Evolutionary conservation across 1,140 invertebrate genomes (phyloP).

Genomic region (Drosophila tropicalis): DNA sequence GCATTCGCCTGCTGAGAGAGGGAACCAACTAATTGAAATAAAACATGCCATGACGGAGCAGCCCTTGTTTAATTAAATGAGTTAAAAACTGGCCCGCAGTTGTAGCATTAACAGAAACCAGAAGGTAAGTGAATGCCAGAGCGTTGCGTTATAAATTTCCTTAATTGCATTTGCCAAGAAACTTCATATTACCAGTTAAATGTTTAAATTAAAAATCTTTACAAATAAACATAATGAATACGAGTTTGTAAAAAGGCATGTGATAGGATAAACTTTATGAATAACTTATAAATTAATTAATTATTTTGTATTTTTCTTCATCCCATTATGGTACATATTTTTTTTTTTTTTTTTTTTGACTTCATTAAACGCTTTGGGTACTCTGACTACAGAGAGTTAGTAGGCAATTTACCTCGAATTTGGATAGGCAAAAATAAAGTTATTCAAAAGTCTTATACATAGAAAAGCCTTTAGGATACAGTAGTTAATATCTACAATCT

Average conservation of each 20-base stretch:
- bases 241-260: not conserved
- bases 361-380: too few species aligned
- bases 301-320: too few species aligned
- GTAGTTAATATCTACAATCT: too few species aligned
- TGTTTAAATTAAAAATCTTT: not conserved
- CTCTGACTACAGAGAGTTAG: too few species aligned
- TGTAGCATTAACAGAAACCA: conserved; percentile 13
- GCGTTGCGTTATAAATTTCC: conserved; percentile 4
- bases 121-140: not conserved
- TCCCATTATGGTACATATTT: too few species aligned
- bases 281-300: too few species aligned
- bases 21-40: conserved; percentile 72
- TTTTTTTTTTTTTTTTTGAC: too few species aligned
- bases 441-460: too few species aligned
- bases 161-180: conserved; percentile 2
- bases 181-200: not conserved
- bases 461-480: too few species aligned
- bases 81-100: conserved; percentile 48
- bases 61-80: conserved; percentile 66
- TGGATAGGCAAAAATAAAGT: too few species aligned
- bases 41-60: conserved; percentile 45
- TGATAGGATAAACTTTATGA: too few species aligned
- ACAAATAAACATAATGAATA: not conserved
- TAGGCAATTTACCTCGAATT: too few species aligned
- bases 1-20: conserved; percentile 30